Base-by-base conservation (phyloP, 2,797 vertebrate species). In the Sebastes vulpes region DNA sequence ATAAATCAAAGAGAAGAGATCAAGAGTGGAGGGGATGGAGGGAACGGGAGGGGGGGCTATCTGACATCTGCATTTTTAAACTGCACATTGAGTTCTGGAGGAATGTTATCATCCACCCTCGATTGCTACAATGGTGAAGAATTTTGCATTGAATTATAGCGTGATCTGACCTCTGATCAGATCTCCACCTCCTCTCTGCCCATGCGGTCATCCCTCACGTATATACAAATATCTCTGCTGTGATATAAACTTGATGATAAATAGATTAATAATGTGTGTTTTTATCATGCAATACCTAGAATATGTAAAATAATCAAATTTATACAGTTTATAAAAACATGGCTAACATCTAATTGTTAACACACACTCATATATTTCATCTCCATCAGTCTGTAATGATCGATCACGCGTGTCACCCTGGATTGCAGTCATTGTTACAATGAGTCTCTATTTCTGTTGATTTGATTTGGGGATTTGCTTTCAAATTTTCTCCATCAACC, bases 1-100 rank as follows among this genome's bases (percentile, higher is more conserved):
- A 95, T 94, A 94, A 95, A 95, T 95, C 93, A 95, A 94, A 93
- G 94, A 90, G 89, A 85, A 84, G 86, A 92, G 90, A 93, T 93
- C 91, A 93, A 92, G 89, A 90, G 82, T 79, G 89, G 85, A 89
- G 68, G 77, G 83, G 69, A 77, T n/a, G 71, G 78, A 42, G 69
- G 69, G 35, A 29, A 7, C 4, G 14, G 23, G 29, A 29, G 57
- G 50, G 29, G 76, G 21, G 28, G 53, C 42, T 88, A 90, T 93
- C 90, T 92, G 87, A 92, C 92, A 94, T 95, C 91, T 93, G 92
- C 90, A 94, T 93, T 93, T 93, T 90, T 69, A 84, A 92, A 91
- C 88, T 54, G 77, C 82, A 75, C 77, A 82, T 77, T 75, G 75
- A 81, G 88, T 74, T 87, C 52, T 48, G 42, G 59, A 91, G 88